These are phyloP conservation scores for Dryoscopus gambensis DNA, from an alignment of 2,113 vertebrate species.

Conservation along the genomic window DNA sequence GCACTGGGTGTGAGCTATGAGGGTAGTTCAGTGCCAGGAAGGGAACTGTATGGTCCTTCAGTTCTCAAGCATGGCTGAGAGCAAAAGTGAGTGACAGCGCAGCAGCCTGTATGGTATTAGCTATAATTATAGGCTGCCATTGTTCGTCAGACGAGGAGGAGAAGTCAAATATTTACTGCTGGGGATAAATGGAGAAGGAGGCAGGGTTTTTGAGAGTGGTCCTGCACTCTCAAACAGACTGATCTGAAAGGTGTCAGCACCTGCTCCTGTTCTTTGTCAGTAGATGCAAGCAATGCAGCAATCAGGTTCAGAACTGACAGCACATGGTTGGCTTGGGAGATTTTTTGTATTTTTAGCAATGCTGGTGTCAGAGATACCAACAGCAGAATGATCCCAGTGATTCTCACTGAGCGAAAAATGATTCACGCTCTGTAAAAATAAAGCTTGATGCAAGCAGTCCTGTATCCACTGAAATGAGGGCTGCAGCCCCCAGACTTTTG, in stretches of 20 bases:
- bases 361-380: not conserved
- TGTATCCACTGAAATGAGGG: not conserved
- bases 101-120: not conserved
- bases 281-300: not conserved
- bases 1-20: not conserved
- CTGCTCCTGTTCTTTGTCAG: not conserved
- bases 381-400: slow-evolving; percentile 16
- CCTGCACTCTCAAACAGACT: not conserved
- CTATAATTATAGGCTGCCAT: not conserved
- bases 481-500: not conserved
- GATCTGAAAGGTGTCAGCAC: not conserved
- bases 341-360: slow-evolving; percentile 28
- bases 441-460: slow-evolving; percentile 8
- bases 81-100: not conserved
- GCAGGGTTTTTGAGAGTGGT: not conserved
- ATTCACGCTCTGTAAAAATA: slow-evolving; percentile 27
- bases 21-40: not conserved
- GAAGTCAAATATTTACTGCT: not conserved
- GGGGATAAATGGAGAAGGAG: not conserved
- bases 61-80: not conserved
- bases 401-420: slow-evolving; percentile 1
- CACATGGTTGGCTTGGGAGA: not conserved
- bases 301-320: not conserved
- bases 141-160: not conserved
- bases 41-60: not conserved